Evolutionary conservation across 2,888 invertebrate genomes (phyloP), one percentile per base, ranked within the genome.

Genomic region (Lepidocyrtoides sp.): DNA sequence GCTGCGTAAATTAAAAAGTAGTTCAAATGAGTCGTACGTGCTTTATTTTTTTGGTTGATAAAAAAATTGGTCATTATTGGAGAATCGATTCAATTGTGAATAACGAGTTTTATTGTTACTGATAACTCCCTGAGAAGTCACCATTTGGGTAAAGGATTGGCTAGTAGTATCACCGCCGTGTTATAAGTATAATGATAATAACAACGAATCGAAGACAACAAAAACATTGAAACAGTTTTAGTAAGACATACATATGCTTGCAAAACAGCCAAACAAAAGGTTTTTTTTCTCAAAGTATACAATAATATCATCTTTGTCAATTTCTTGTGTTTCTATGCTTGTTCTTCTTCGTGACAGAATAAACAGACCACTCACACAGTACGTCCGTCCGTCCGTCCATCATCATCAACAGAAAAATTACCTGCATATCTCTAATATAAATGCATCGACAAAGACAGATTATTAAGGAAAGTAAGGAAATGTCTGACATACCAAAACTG

Each of bases 1-100:
- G 88, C 32, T 81, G 54, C 29, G 88, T 88, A 88, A 81, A 88
- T 88, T 88, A 88, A 88, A 88, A 88, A 88, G 88, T 81, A 81
- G 88, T 88, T 88, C 81, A 81, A 69, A 79, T 75, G 32, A 79
- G 7, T 79, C 14, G 48, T 51, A 79, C 44, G 66, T 84, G 79
- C 36, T 57, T 66, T 51, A 41, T 66, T 17, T 57, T 23, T 60
- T 41, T 23, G 14, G 63, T 82, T 0, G 20, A 20, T 82, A 69
- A 57, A 69, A 72, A 72, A 63, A 69, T 81, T 88, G 88, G 29
- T 66, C 81, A 81, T 88, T 81, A 79, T 63, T 82, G 54, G 51
- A 36, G 41, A 72, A 81, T 51, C 75, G 26, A 86, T 57, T 32
- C 26, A 26, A 69, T 48, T 86, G 77, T 79, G 85, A 77, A 20